These are phyloP conservation scores for Podarcis cretensis DNA, from an alignment of 2,113 vertebrate species.

Conservation along the genomic window DNA sequence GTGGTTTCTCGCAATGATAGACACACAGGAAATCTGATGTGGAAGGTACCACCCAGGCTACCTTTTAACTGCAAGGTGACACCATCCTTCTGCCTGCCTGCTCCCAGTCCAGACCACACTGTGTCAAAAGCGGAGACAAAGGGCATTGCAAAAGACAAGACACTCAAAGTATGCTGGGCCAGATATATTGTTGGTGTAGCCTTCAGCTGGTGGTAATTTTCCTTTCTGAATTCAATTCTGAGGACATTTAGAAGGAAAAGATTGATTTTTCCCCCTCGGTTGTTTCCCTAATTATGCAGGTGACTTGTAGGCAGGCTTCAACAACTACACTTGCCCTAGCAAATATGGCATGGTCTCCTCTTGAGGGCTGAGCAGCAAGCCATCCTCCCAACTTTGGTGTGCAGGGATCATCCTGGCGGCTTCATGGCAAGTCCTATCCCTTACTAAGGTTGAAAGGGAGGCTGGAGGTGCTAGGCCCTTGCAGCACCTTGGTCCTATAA, in stretches of 20 bases:
- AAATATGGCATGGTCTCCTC: too few relatives aligned
- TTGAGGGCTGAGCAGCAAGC: too few relatives aligned
- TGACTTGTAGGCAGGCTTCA: too few relatives aligned
- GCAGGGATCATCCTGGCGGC: too few relatives aligned
- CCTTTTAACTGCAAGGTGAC: neutral
- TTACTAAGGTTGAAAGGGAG: too few relatives aligned
- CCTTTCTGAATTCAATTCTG: neutral
- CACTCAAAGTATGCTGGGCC: neutral
- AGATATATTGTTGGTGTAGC: neutral
- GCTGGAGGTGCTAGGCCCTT: too few relatives aligned
- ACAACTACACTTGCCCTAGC: too few relatives aligned
- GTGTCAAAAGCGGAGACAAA: neutral
- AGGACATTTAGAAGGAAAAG: neutral
- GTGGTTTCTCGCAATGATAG: neutral
- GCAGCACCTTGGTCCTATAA: too few relatives aligned
- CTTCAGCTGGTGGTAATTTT: neutral
- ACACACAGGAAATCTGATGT: neutral
- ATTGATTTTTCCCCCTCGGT: too few relatives aligned
- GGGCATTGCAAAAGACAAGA: neutral
- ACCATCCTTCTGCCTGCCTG: neutral
- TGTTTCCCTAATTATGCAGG: too few relatives aligned
- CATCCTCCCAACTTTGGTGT: too few relatives aligned
- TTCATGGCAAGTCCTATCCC: too few relatives aligned
- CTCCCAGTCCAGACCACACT: neutral
- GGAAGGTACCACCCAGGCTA: neutral